These are phyloP conservation scores for Hemicordylus capensis DNA, from an alignment of 2,113 vertebrate genomes.

Conservation along the genomic window DNA sequence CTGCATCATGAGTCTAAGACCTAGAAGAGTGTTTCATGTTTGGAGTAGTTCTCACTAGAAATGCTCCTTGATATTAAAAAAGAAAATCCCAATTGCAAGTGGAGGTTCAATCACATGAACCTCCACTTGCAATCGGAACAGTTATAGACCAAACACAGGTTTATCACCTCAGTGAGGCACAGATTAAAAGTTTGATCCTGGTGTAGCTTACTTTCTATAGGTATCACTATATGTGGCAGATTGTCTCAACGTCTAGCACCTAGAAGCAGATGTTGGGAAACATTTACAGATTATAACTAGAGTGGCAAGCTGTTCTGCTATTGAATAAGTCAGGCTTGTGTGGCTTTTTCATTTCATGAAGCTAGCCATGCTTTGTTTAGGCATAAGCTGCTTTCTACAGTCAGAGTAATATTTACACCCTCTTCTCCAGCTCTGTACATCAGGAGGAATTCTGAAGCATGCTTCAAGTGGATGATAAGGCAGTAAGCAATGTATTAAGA, in stretches of 20 bases:
- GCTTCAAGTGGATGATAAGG: constrained; percentile 49
- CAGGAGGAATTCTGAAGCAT: constrained; percentile 40
- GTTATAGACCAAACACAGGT: neutral
- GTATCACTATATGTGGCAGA: neutral
- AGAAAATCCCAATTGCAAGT: too few relatives aligned
- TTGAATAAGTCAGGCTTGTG: constrained; percentile 10
- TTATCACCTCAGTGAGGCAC: neutral
- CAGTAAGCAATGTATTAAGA: neutral
- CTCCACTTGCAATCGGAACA: too few relatives aligned
- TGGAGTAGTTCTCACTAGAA: neutral
- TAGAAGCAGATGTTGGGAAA: neutral
- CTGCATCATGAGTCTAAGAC: neutral
- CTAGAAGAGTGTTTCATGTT: neutral
- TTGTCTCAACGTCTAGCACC: neutral
- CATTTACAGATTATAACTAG: neutral
- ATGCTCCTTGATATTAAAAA: too few relatives aligned
- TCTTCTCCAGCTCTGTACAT: constrained; percentile 44
- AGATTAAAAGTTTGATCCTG: neutral
- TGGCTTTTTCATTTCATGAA: neutral
- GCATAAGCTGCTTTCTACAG: constrained; percentile 22
- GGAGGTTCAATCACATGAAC: neutral
- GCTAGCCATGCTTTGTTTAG: constrained; percentile 13
- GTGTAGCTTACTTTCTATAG: neutral
- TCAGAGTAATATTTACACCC: constrained; percentile 33
- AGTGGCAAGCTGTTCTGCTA: constrained; percentile 4